Percentiles rank a stretch among this genome's conserved stretches.
Conservation (phyloP, 2,113 vertebrate species). For the Urocitellus parryii region DNA sequence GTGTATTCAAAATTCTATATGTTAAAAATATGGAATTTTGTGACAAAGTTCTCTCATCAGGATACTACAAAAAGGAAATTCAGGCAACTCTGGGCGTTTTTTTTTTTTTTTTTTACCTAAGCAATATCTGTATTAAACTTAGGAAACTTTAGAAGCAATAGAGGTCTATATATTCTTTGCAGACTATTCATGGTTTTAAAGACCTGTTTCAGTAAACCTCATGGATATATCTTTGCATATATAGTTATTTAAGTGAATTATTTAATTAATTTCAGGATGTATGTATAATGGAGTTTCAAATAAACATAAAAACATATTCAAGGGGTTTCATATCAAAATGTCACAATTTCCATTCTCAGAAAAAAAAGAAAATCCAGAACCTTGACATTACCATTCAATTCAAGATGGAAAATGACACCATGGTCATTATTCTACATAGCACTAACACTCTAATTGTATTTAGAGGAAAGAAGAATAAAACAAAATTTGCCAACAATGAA, state of each 20-base stretch:
- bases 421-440: not conserved
- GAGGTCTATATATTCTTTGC: not conserved
- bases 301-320: constrained; percentile 27
- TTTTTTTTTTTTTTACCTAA: not conserved
- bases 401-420: not conserved
- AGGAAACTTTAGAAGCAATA: not conserved
- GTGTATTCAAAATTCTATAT: not conserved
- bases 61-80: not conserved
- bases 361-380: not conserved
- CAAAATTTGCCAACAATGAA: constrained; percentile 65
- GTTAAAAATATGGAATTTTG: not conserved
- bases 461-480: constrained; percentile 20
- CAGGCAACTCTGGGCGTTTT: not conserved
- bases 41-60: not conserved
- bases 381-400: not conserved
- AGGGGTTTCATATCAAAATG: constrained; percentile 1
- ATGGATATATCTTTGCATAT: not conserved
- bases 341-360: not conserved
- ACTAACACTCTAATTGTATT: constrained; percentile 65
- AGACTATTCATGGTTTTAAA: not conserved
- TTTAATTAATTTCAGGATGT: not conserved
- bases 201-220: not conserved
- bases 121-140: fast-evolving
- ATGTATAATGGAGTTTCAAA: not conserved
- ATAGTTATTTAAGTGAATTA: not conserved